A percentile compares a stretch with the other conserved stretches of the same genome.
Conservation (phyloP, 64 coral and sea anemone genomes). For the Porites lutea region DNA sequence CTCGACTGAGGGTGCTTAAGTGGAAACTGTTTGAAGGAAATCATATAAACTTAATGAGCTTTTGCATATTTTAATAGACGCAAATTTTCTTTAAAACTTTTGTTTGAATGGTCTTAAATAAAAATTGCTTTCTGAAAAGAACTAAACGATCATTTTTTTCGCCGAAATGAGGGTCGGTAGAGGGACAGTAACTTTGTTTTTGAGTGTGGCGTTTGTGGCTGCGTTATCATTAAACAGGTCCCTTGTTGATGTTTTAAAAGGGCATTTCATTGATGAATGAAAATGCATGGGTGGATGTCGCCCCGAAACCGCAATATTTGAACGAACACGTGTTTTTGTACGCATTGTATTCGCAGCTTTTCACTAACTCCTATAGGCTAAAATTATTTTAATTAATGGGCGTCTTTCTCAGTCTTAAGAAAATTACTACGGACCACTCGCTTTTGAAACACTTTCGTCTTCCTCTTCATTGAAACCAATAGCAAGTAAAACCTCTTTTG, state of each 20-base stretch:
- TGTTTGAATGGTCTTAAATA: constrained; percentile 11
- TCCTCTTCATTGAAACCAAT: neutral
- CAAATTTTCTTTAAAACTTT: constrained; percentile 37
- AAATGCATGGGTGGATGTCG: constrained; percentile 63
- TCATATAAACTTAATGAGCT: constrained; percentile 86
- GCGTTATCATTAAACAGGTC: constrained; percentile 81
- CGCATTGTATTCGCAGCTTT: constrained; percentile 48
- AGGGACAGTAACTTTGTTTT: constrained; percentile 30
- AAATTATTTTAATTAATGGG: constrained; percentile 57
- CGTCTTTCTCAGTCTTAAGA: constrained; percentile 11
- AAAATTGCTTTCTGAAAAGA: constrained; percentile 27
- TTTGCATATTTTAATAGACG: constrained; percentile 82
- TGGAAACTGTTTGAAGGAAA: constrained; percentile 62
- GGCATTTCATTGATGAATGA: constrained; percentile 72
- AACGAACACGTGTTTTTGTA: constrained; percentile 67
- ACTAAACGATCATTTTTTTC: neutral
- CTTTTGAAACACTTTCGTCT: neutral
- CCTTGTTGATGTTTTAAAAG: constrained; percentile 67
- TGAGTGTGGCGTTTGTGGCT: constrained; percentile 57
- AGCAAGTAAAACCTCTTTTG: constrained; percentile 4
- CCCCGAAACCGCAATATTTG: constrained; percentile 67
- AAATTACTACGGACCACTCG: neutral
- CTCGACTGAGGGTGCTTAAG: constrained; percentile 55
- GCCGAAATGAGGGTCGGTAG: neutral
- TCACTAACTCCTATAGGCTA: constrained; percentile 38